These are phyloP conservation scores for Peromyscus leucopus DNA, from an alignment of 2,113 vertebrate genomes.

Conservation along the genomic window DNA sequence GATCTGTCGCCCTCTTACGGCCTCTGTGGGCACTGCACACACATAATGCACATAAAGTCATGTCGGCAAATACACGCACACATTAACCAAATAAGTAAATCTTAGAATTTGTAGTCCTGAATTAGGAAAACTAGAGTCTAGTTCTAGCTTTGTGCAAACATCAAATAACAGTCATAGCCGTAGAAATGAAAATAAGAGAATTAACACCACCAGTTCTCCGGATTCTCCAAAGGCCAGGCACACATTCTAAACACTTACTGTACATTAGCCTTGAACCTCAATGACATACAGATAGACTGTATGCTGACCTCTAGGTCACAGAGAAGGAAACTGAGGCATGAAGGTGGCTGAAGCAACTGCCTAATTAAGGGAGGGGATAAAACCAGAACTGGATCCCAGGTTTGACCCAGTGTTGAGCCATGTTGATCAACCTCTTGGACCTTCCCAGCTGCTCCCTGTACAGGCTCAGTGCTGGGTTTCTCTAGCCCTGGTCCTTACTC, in stretches of 20 bases:
- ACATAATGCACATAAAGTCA: not conserved
- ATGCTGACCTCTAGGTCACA: not conserved
- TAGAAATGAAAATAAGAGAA: not conserved
- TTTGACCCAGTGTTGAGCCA: rapidly evolving
- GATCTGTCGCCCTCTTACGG: not conserved
- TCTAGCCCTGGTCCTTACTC: not conserved
- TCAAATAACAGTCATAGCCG: not conserved
- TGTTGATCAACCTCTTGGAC: not conserved
- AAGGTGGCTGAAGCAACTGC: not conserved
- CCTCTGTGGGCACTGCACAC: not conserved
- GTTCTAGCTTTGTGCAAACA: not conserved
- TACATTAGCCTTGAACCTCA: not conserved
- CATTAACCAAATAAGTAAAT: not conserved
- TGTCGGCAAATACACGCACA: not conserved
- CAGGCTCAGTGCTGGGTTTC: not conserved
- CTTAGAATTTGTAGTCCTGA: not conserved
- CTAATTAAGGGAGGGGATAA: not conserved
- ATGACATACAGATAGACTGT: not conserved
- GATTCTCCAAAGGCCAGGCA: not conserved
- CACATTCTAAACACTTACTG: not conserved
- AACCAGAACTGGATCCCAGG: not conserved
- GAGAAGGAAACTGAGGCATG: not conserved
- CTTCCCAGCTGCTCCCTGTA: not conserved
- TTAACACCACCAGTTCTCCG: not conserved
- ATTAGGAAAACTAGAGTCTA: not conserved